phyloP scores from a whole-genome alignment of 1,140 invertebrate species.

The Bicyclus anynana region DNA sequence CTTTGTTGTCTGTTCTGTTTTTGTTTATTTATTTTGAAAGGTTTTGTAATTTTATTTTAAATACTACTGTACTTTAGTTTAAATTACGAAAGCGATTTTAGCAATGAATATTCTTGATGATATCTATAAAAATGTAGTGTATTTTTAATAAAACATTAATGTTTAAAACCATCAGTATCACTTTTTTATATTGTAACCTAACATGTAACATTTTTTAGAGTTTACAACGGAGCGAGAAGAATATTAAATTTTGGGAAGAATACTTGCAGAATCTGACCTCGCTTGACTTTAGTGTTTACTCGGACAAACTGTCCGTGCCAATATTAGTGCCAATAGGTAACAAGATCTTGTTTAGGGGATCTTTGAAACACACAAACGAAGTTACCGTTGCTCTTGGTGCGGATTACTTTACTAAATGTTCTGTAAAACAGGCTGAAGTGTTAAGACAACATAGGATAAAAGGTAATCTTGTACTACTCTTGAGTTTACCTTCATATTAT shows the following conservation, averaged over 20 bases:
- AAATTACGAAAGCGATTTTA: not conserved
- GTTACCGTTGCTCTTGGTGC: constrained; percentile 84
- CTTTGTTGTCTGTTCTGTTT: no score
- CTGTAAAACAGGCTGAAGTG: constrained; percentile 80
- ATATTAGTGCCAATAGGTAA: constrained; percentile 82
- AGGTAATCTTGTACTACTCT: no score
- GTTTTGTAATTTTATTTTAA: not conserved
- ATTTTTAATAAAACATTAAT: not conserved
- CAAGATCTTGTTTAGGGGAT: constrained; percentile 83
- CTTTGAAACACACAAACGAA: constrained; percentile 87
- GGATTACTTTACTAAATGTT: constrained; percentile 85
- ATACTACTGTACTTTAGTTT: not conserved
- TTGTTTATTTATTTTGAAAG: no score
- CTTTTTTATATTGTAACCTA: not conserved
- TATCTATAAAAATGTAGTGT: constrained; percentile 31
- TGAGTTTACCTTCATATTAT: no score
- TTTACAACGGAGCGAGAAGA: constrained; percentile 54
- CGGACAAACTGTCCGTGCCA: constrained; percentile 64
- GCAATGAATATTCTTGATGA: constrained; percentile 29
- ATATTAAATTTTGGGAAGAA: constrained; percentile 58
- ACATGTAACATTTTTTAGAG: constrained; percentile 38
- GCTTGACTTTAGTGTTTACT: constrained; percentile 50
- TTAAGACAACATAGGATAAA: constrained; percentile 81
- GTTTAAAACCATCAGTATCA: not conserved
- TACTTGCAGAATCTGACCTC: constrained; percentile 51